Evolutionary conservation across 2,888 invertebrate species (phyloP).

Genomic region (Nesidiocoris tenuis): DNA sequence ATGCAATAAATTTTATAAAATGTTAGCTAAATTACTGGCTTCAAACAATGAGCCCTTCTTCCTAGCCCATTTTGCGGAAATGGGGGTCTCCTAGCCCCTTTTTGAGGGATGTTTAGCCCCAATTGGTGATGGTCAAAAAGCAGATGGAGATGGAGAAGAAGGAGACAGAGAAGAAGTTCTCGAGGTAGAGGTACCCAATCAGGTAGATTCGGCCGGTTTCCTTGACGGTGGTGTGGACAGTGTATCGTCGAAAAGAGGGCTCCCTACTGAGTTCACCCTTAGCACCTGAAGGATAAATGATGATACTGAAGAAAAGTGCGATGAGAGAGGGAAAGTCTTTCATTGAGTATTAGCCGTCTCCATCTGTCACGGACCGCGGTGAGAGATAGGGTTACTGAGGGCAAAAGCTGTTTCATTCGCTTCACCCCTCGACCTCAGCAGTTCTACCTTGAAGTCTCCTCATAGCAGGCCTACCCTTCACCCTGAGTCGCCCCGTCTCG

Average conservation of each 20-base stretch:
- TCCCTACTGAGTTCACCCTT: not conserved
- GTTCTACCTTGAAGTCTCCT: not conserved
- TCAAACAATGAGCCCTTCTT: too few relatives aligned
- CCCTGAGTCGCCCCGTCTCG: not conserved
- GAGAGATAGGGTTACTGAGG: conserved; percentile 5
- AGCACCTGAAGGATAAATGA: conserved; percentile 27
- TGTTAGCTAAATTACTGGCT: too few relatives aligned
- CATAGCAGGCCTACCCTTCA: not conserved
- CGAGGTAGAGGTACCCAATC: too few relatives aligned
- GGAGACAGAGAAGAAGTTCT: too few relatives aligned
- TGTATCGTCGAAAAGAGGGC: not conserved
- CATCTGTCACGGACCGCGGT: conserved; percentile 32
- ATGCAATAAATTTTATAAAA: too few relatives aligned
- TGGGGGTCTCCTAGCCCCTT: too few relatives aligned
- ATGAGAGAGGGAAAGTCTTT: conserved; percentile 29
- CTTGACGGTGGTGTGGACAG: too few relatives aligned
- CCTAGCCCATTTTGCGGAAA: too few relatives aligned
- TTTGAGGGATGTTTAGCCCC: too few relatives aligned
- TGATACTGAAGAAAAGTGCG: conserved; percentile 14
- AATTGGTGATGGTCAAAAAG: too few relatives aligned
- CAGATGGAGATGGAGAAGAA: too few relatives aligned
- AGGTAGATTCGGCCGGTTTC: too few relatives aligned
- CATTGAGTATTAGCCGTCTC: conserved; percentile 40
- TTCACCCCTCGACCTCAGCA: not conserved
- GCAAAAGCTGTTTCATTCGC: conserved; percentile 27